Base-by-base conservation (phyloP, 2,888 invertebrate genomes). In the Steromphala cineraria region DNA sequence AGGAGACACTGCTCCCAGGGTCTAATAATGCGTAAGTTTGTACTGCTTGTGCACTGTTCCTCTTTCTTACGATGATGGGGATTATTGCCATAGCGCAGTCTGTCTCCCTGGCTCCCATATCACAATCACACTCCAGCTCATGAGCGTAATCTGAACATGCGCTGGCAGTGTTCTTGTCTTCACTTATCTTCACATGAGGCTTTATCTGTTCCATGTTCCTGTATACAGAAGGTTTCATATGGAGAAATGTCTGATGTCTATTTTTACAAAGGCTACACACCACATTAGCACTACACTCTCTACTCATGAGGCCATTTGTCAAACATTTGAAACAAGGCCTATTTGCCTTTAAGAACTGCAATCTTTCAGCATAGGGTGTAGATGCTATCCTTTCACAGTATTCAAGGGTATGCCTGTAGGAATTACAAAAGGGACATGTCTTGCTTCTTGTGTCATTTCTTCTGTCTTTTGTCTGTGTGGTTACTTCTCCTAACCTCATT, bases 61-160 rank as follows among this genome's bases (percentile, higher is more conserved):
- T 56, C 19, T 24, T 7, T 31, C 67, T 79, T 10, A 81, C 67
- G 19, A 40, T 67, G 21, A 80, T 75, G 31, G 78, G 79, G 40
- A 81, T 36, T 8, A 79, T 81, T 21, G 78, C 81, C 78, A 81
- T 79, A 19, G 75, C 75, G 55, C 81, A 81, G 21, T 74, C 17
- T 21, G 67, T 62, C 19, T 53, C 79, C 19, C 75, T 75, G 24
- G 79, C 67, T 36, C 46, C 71, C 53, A 55, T 67, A 31, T 71
- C 46, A 28, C 53, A 53, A 40, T 21, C 13, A 67, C 21, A 24
- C n/a, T 15, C 55, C 21, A n/a, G 17, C 56, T 74, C 24, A 52
- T 19, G 15, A 10, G 13, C 13, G 13, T 46, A 46, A 46, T 46
- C 46, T 13, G 46, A 46, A 10, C 46, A 46, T 46, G 10, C 46